Conservation (phyloP, 2,113 vertebrate genomes). For the Centropristis striata region DNA sequence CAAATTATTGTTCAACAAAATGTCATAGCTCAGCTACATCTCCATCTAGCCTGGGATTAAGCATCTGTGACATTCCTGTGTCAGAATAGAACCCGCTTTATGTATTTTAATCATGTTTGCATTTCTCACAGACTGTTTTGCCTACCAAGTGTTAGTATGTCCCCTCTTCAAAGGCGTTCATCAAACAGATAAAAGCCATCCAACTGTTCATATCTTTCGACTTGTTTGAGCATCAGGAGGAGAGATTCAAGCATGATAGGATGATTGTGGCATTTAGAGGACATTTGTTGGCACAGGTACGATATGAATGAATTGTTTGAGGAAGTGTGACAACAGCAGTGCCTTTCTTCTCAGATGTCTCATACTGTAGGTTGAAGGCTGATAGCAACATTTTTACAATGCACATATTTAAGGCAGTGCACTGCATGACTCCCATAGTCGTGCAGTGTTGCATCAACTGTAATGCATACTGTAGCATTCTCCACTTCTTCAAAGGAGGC, state of each 20-base stretch:
- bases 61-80: constrained; percentile 3
- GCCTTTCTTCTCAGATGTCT: constrained; percentile 15
- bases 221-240: constrained; percentile 54
- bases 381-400: constrained; percentile 18
- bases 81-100: constrained; percentile 43
- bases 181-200: constrained; percentile 59
- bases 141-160: constrained; percentile 32
- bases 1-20: background rate
- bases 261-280: constrained; percentile 62
- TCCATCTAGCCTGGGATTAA: background rate
- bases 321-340: constrained; percentile 49
- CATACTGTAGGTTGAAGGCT: constrained; percentile 1
- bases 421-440: constrained; percentile 10
- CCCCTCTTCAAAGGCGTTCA: constrained; percentile 66
- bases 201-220: constrained; percentile 50
- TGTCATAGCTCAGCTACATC: background rate
- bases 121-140: constrained; percentile 50
- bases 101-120: constrained; percentile 54
- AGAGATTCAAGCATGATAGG: constrained; percentile 45
- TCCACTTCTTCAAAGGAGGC: constrained; percentile 35
- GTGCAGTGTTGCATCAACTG: constrained; percentile 44
- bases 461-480: constrained; percentile 1
- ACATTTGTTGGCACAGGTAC: constrained; percentile 31
- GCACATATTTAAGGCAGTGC: background rate
- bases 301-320: constrained; percentile 30